Base-by-base conservation (phyloP, 2,888 invertebrate species). In the Lomographa bimaculata region DNA sequence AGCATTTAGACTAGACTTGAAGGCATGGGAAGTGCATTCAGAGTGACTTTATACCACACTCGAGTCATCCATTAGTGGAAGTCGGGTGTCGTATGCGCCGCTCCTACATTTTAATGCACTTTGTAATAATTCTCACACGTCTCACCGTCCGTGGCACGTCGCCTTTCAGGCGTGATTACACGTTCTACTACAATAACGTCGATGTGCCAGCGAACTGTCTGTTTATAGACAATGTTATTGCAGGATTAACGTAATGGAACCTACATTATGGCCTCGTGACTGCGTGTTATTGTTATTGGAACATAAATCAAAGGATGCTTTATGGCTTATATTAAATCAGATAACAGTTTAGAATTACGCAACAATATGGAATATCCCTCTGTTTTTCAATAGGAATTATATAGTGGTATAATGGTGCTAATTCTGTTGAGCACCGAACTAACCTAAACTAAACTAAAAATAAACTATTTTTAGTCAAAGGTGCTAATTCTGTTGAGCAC, bases 61-160 rank as follows among this genome's bases (percentile, higher is more conserved):
- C 19, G 29, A 38, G 33, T 34, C 44, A 30, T 45, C 53, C 50
- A 50, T 53, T 50, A 47, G 47, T 11, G 23, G 26, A 39, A 46
- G 37, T 32, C 43, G 52, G 53, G 52, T 48, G 52, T 48, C 40
- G 26, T 34, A 21, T 29, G 48, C 50, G 79, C 68, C 74, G 67
- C 71, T 63, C 79, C 81, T 76, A 63, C 63, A 54, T 65, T 71
- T 69, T 70, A 67, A 70, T 67, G 57, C 60, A 47, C 54, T 46
- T 48, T 38, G 54, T 53, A 50, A 58, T 60, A 55, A 49, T 56
- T 60, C 55, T 47, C 50, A 51, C 39, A 44, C 54, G 50, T 54
- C 48, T 40, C 21, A 39, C 34, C 36, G 43, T 47, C n/a, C n/a
- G n/a, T 52, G 50, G 47, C 40, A 58, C 9, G 50, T 39, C 30